phyloP scores from a whole-genome alignment of 2,888 invertebrate genomes.

The Rotaria sp. region DNA sequence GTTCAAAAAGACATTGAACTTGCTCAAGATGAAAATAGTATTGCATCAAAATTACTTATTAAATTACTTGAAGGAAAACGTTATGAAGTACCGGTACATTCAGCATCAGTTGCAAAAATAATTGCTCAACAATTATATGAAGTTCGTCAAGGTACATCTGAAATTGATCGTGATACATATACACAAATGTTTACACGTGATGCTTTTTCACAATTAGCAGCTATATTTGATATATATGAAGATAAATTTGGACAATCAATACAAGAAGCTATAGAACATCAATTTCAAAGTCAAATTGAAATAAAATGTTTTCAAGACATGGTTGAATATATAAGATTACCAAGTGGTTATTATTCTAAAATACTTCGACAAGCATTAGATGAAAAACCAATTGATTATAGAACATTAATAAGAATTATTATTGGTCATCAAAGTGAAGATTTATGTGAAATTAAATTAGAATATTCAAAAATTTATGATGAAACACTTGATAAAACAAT shows the following conservation, averaged over 20 bases:
- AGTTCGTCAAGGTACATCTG: not conserved
- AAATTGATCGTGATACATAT: not conserved
- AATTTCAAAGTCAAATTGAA: not conserved
- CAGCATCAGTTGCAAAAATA: not conserved
- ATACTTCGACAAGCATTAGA: not conserved
- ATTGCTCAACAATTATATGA: not conserved
- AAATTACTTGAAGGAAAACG: not conserved
- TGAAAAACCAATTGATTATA: not conserved
- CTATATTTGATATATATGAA: slow-evolving; percentile 1
- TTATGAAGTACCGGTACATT: not conserved
- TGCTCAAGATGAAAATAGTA: too few species aligned
- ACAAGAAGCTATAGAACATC: not conserved
- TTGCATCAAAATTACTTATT: not conserved
- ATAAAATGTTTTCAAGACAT: not conserved
- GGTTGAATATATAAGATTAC: not conserved
- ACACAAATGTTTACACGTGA: not conserved
- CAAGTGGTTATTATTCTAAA: not conserved
- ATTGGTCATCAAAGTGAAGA: slow-evolving; percentile 2
- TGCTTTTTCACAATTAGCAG: not conserved
- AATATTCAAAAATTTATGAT: slow-evolving; percentile 16
- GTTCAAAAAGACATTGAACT: not conserved
- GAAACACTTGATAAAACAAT: not conserved
- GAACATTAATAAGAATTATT: not conserved
- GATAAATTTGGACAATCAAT: slow-evolving; percentile 3
- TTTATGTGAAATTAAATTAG: not conserved